Conservation (phyloP, 2,888 invertebrate genomes). For the Eristalis arbustorum region DNA sequence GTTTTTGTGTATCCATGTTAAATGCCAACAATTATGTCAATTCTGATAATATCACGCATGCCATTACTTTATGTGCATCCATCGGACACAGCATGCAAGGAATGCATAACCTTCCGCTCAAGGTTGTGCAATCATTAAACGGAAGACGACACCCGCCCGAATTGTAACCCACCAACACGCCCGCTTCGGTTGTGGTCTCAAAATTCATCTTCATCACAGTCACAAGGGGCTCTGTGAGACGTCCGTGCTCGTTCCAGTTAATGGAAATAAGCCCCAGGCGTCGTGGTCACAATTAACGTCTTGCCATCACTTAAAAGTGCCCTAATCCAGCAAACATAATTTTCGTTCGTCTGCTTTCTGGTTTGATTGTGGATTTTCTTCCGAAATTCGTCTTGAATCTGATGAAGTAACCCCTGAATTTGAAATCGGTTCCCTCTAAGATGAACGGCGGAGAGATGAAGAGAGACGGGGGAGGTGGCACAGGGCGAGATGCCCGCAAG, state of each 20-base stretch:
- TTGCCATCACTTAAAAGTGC: conserved; percentile 1
- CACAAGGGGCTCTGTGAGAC: too few species aligned
- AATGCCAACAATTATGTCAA: neutral
- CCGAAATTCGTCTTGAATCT: neutral
- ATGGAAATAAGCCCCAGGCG: neutral
- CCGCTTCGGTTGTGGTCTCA: neutral
- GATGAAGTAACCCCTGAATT: neutral
- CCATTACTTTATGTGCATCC: neutral
- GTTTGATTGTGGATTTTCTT: neutral
- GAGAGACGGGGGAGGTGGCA: neutral
- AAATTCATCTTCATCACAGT: neutral
- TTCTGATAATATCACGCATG: neutral
- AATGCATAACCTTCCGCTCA: neutral
- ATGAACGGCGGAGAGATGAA: neutral
- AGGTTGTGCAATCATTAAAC: neutral
- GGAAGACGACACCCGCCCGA: neutral
- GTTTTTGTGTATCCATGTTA: neutral
- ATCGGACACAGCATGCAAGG: neutral
- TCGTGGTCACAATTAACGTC: neutral
- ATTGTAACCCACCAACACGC: neutral
- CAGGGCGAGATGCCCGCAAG: neutral
- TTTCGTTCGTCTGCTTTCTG: neutral
- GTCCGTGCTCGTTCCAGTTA: neutral
- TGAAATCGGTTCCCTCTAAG: neutral
- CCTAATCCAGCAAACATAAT: conserved; percentile 24